A percentile compares a stretch with the other conserved stretches of the same genome.
Conservation (phyloP, 2,888 invertebrate species). For the Odontomyia ornata region DNA sequence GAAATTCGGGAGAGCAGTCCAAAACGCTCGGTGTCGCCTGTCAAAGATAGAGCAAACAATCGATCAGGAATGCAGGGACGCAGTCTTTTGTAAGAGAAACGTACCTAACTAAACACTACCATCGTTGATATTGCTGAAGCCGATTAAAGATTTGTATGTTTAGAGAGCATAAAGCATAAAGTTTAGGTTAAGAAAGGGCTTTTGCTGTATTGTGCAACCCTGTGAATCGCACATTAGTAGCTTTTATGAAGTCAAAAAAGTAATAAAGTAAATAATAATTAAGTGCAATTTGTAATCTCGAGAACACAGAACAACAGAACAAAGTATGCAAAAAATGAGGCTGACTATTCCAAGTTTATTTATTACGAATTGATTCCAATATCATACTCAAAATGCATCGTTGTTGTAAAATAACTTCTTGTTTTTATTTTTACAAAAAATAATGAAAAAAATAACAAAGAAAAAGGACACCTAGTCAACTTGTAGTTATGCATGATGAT, state of each 20-base stretch:
- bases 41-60: slow-evolving; percentile 38
- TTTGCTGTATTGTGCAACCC: slow-evolving; percentile 40
- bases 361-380: slow-evolving; percentile 27
- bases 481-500: neutral
- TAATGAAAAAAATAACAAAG: too few relatives aligned
- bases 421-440: neutral
- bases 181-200: slow-evolving; percentile 42
- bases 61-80: slow-evolving; percentile 36
- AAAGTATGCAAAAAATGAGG: slow-evolving; percentile 25
- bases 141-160: slow-evolving; percentile 16
- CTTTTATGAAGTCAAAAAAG: slow-evolving; percentile 24
- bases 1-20: slow-evolving; percentile 27
- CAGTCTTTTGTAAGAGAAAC: slow-evolving; percentile 43
- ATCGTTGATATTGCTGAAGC: slow-evolving; percentile 12
- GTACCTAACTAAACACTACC: too few relatives aligned
- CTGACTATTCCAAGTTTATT: slow-evolving; percentile 23
- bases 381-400: neutral
- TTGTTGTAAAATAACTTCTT: neutral
- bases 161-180: slow-evolving; percentile 13
- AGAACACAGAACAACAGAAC: neutral
- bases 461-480: neutral
- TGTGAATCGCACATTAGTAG: slow-evolving; percentile 32
- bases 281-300: slow-evolving; percentile 38
- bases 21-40: slow-evolving; percentile 43
- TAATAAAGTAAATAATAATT: neutral